Base-by-base conservation (phyloP, 2,888 invertebrate species). In the Belgica antarctica region DNA sequence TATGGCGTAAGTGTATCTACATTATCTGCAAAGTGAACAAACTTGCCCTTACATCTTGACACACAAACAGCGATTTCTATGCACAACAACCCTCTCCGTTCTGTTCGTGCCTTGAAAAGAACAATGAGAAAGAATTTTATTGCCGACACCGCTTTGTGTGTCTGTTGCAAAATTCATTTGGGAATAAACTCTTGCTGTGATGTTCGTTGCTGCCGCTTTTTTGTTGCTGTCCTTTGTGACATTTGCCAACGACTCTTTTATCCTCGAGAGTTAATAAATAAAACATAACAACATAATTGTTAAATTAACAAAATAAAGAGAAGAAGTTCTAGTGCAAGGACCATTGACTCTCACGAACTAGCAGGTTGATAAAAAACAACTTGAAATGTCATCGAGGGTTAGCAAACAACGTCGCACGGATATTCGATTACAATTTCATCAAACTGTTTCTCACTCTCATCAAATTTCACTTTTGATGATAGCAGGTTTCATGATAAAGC, bases 211-310 rank as follows among this genome's bases (percentile, higher is more conserved):
- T 52, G 7, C 15, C 15, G 5, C 15, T 65, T 19, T 46, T 41
- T 34, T 12, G 22, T 65, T 25, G 24, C 17, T 46, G 63, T 63
- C 63, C 41, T 46, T 12, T 24, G 25, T 66, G 46, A 46, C 47
- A 41, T 41, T 41, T 41, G 10, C 41, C 4, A 41, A 41, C 41
- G 10, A 41, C 15, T 59, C 19, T 59, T 25, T 59, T 27, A 12
- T 27, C n/a, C n/a, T 4, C 24, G 68, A 52, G 68, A 68, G 68
- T 68, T 68, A 68, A 68, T 68, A 68, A 68, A 68, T 68, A 68
- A 68, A 57, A 52, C 31, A 68, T 68, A 68, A 68, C 68, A 68
- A 68, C 68, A 68, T 68, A 68, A 68, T 68, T 68, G 68, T 68
- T 52, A 68, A 68, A 68, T 68, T 68, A 68, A 68, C 68, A 68